These are phyloP conservation scores for Cherax quadricarinatus DNA, from an alignment of 1,140 invertebrate species.

Conservation along the genomic window DNA sequence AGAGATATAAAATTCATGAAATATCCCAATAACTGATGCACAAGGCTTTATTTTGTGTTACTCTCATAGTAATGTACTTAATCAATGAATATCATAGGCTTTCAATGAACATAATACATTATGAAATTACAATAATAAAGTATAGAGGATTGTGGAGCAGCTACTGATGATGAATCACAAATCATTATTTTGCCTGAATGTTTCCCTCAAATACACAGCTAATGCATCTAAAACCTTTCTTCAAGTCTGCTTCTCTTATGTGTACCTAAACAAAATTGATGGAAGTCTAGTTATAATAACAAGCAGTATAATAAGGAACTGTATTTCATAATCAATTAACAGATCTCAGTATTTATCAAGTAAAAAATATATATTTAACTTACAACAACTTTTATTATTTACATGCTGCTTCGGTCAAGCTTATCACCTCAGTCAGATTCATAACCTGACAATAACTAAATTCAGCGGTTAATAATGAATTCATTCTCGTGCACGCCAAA, in stretches of 20 bases:
- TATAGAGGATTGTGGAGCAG: background rate
- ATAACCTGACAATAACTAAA: background rate
- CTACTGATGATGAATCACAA: background rate
- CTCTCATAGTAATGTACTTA: background rate
- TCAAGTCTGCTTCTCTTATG: background rate
- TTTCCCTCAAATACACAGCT: background rate
- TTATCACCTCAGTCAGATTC: background rate
- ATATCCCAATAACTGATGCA: background rate
- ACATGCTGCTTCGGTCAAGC: background rate
- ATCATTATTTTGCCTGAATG: background rate
- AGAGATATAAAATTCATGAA: background rate
- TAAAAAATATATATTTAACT: background rate
- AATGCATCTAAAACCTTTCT: background rate
- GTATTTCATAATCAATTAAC: background rate
- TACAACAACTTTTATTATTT: background rate
- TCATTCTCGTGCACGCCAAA: background rate
- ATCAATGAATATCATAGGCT: background rate
- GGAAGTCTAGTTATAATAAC: background rate
- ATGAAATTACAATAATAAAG: background rate
- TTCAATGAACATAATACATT: background rate
- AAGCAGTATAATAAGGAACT: background rate
- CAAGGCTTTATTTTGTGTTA: background rate
- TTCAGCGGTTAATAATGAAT: background rate
- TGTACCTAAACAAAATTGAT: background rate
- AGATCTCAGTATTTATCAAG: background rate